Percentiles rank a stretch among this genome's conserved stretches.
Evolutionary conservation across 2,113 vertebrate genomes (phyloP).

Genomic region (Perca flavescens): DNA sequence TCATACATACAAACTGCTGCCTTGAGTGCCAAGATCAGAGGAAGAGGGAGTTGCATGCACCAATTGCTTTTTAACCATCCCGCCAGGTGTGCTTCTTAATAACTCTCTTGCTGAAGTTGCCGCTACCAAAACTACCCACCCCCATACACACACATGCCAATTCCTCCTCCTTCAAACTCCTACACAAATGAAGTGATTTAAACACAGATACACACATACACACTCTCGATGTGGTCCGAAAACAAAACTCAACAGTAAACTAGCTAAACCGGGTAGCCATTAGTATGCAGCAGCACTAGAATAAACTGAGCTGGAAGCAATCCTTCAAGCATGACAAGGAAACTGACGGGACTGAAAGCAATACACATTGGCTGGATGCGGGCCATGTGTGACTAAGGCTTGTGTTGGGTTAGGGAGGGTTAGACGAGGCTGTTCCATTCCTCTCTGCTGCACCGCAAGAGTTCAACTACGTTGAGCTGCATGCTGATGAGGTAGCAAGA

Average conservation of each 20-base stretch:
- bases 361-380: slow-evolving; percentile 71
- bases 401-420: slow-evolving; percentile 57
- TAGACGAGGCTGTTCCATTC: slow-evolving; percentile 37
- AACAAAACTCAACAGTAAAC: slow-evolving; percentile 84
- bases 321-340: slow-evolving; percentile 80
- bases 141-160: slow-evolving; percentile 14
- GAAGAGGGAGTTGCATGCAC: slow-evolving; percentile 43
- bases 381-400: slow-evolving; percentile 83
- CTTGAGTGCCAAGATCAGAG: slow-evolving; percentile 46
- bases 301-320: slow-evolving; percentile 86
- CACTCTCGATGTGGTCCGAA: slow-evolving; percentile 33
- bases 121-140: slow-evolving; percentile 17
- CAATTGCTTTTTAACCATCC: slow-evolving; percentile 69
- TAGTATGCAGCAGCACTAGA: slow-evolving; percentile 81
- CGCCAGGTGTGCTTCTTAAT: slow-evolving; percentile 65
- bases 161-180: slow-evolving; percentile 13
- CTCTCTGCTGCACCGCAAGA: neutral
- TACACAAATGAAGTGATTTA: slow-evolving; percentile 58
- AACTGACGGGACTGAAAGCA: slow-evolving; percentile 68
- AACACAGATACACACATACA: slow-evolving; percentile 48
- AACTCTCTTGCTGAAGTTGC: slow-evolving; percentile 39
- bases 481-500: neutral
- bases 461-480: slow-evolving; percentile 26
- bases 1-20: slow-evolving; percentile 80
- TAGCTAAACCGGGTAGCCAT: slow-evolving; percentile 84